phyloP scores from a whole-genome alignment of 1,140 invertebrate species.

The Lethocerus indicus region DNA sequence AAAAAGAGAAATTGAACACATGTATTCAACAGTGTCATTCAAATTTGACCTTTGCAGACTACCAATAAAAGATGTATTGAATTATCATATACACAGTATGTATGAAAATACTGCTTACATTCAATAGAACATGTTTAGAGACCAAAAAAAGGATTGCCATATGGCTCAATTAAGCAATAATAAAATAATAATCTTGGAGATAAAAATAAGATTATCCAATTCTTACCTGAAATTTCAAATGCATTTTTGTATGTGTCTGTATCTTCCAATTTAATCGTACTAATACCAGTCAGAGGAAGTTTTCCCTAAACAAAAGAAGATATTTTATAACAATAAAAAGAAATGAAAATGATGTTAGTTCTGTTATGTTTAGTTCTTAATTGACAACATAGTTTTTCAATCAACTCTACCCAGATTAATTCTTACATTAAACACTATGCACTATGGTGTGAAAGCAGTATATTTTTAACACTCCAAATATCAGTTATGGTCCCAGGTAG shows the following conservation, averaged over 20 bases:
- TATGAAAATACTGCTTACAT: background rate
- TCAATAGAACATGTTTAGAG: background rate
- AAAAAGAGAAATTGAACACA: conserved; percentile 13
- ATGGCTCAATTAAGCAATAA: background rate
- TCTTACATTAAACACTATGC: too few species aligned
- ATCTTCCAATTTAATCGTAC: conserved; percentile 57
- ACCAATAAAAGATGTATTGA: background rate
- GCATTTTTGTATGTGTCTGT: conserved; percentile 66
- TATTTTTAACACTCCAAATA: too few species aligned
- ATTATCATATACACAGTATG: background rate
- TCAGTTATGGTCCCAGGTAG: too few species aligned
- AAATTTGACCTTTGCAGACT: background rate
- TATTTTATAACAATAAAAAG: background rate
- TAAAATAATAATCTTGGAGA: background rate
- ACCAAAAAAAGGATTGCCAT: background rate
- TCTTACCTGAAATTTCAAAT: conserved; percentile 69
- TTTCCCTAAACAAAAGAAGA: conserved; percentile 50
- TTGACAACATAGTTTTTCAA: background rate
- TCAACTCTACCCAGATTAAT: too few species aligned
- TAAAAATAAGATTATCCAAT: conserved; percentile 1
- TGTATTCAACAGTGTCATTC: background rate
- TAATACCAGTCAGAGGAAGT: conserved; percentile 70
- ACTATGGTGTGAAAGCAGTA: too few species aligned
- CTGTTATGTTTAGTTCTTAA: background rate
- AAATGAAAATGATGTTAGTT: background rate